These are phyloP conservation scores for Argopecten irradians DNA, from an alignment of 1,140 invertebrate species.

Conservation along the genomic window DNA sequence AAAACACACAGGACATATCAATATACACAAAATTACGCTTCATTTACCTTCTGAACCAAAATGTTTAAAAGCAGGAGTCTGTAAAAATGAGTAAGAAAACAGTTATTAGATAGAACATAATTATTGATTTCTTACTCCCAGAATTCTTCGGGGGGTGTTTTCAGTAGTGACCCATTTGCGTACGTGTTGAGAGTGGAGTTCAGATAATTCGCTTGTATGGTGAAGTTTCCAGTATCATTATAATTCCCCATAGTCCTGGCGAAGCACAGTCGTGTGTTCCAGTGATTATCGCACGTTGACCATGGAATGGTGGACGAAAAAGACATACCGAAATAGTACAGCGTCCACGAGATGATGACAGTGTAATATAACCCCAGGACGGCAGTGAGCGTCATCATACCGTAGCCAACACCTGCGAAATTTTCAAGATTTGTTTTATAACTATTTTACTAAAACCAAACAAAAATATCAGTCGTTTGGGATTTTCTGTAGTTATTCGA, in stretches of 20 bases:
- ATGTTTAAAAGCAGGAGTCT: no score
- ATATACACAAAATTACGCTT: no score
- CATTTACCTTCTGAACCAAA: no score
- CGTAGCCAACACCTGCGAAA: background rate
- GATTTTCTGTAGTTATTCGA: no score
- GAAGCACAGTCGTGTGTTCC: conserved; percentile 91
- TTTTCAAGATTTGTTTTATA: no score
- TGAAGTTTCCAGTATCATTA: background rate
- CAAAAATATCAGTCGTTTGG: no score
- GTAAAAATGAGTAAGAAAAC: no score
- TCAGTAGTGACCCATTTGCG: background rate
- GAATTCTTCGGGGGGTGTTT: conserved; percentile 33
- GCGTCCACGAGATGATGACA: conserved; percentile 97
- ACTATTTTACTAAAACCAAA: no score
- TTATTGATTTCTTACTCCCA: conserved; percentile 25
- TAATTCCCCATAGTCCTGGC: background rate
- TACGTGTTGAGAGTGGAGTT: background rate
- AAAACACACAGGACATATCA: no score
- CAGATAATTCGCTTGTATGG: background rate
- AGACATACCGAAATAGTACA: conserved; percentile 97
- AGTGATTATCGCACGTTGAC: conserved; percentile 94
- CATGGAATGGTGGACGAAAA: conserved; percentile 93
- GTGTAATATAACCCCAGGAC: conserved; percentile 91
- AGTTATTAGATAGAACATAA: no score
- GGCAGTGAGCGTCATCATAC: conserved; percentile 85